Base-by-base conservation (phyloP, 2,113 vertebrate genomes). In the Falcunculus frontatus region DNA sequence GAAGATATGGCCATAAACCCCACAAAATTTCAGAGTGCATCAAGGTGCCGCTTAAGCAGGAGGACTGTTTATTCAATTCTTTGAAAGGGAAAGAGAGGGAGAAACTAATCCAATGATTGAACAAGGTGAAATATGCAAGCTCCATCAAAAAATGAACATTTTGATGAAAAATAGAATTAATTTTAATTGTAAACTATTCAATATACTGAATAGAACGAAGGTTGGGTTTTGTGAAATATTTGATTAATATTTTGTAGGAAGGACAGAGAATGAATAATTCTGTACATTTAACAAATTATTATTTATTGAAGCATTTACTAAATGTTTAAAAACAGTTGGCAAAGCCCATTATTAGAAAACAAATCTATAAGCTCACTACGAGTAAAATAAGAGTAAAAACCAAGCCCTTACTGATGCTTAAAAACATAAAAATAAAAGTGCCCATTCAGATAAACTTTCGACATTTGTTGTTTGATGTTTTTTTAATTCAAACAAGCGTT, bases 151-250 rank as follows among this genome's bases (percentile, higher is more conserved):
- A 50, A 16, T 30, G 32, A 46, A 64, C 23, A 2, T 10, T 4
- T 47, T 37, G 4, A 60, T 25, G 6, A 63, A 72, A 84, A 63
- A 9, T 5, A 67, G 1, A 39, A 57, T 70, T 16, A 29, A 6
- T 22, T 85, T 73, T 67, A 41, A 81, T 37, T 23, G 26, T 20
- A 65, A 87, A 57, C 17, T 29, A 32, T 29, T 85, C 6, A 42
- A n/a, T 50, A 53, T 41, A 33, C 11, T 35, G 23, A 79, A 53
- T 35, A 29, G 42, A 79, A 65, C 5, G 60, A 23, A 20, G 23
- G 0, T 2, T 3, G 3, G 2, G 3, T 3, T n/a, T 56, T 64
- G 3, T 44, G 50, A 41, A 7, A 57, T 75, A n/a, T n/a, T n/a
- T n/a, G 4, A 9, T 59, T 70, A 33, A 4, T 55, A 42, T 32